Percentiles rank a stretch among this genome's conserved stretches.
Evolutionary conservation across 2,113 vertebrate genomes (phyloP).

Genomic region (Pomatorhinus ruficollis): DNA sequence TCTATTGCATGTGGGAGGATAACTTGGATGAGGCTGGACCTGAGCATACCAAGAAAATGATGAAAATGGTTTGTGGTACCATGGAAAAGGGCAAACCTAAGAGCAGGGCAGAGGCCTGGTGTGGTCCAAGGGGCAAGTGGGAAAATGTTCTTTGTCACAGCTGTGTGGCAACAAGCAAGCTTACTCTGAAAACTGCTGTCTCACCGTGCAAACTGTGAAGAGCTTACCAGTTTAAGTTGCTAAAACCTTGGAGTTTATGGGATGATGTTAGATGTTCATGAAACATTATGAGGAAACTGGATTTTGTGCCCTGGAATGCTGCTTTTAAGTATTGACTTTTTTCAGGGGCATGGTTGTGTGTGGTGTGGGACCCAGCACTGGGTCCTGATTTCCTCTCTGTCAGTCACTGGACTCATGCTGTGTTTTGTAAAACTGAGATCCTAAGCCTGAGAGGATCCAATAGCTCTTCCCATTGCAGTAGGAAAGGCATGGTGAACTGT

Average conservation of each 20-base stretch:
- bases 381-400: background rate
- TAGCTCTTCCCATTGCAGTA: background rate
- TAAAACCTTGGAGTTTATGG: background rate
- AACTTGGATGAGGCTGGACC: background rate
- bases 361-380: background rate
- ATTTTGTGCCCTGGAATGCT: background rate
- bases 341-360: background rate
- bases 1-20: background rate
- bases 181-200: background rate
- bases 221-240: background rate
- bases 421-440: background rate
- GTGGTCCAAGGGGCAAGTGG: background rate
- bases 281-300: background rate
- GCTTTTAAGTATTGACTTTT: background rate
- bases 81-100: background rate
- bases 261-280: background rate
- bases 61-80: background rate
- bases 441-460: background rate
- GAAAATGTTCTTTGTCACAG: fast-evolving
- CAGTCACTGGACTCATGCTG: fast-evolving
- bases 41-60: background rate
- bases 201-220: background rate
- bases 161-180: background rate
- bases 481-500: background rate
- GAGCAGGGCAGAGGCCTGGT: background rate